A percentile compares a stretch with the other conserved stretches of the same genome.
Conservation (phyloP, 2,888 invertebrate genomes). For the Caenorhabditis uteleia region DNA sequence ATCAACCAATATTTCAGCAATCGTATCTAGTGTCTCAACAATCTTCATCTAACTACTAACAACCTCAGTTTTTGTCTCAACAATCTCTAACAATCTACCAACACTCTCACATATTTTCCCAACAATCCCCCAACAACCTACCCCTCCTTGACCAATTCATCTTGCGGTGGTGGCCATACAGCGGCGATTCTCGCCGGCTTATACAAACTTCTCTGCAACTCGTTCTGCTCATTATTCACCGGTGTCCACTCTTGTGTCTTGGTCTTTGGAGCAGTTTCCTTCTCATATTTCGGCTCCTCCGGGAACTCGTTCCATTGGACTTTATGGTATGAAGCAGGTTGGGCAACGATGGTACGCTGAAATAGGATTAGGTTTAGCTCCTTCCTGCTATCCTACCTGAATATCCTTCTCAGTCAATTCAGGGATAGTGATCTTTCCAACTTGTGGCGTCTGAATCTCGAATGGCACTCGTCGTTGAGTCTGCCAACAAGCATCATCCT, state of each 20-base stretch:
- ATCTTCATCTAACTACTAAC: too few relatives aligned
- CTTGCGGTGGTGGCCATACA: slow-evolving; percentile 66
- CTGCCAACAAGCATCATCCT: slow-evolving; percentile 61
- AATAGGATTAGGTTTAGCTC: slow-evolving; percentile 11
- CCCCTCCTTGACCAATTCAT: slow-evolving; percentile 54
- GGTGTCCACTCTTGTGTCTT: slow-evolving; percentile 66
- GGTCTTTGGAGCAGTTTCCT: slow-evolving; percentile 54
- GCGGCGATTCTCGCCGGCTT: slow-evolving; percentile 57
- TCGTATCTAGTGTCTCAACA: neutral
- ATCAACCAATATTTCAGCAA: neutral
- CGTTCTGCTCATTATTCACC: slow-evolving; percentile 51
- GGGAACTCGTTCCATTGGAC: slow-evolving; percentile 67
- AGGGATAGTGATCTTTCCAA: slow-evolving; percentile 57
- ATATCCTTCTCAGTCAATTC: slow-evolving; percentile 50
- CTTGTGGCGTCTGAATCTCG: slow-evolving; percentile 53
- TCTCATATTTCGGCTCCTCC: slow-evolving; percentile 54
- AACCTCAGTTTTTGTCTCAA: too few relatives aligned
- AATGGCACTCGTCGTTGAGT: slow-evolving; percentile 51
- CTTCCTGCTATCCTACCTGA: slow-evolving; percentile 40
- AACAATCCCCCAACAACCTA: too few relatives aligned
- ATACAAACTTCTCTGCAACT: slow-evolving; percentile 56
- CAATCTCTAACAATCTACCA: too few relatives aligned
- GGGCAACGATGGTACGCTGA: slow-evolving; percentile 63
- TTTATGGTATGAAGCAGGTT: slow-evolving; percentile 56
- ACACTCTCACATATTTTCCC: too few relatives aligned